phyloP scores from a whole-genome alignment of 37 sponge, comb jelly and placozoan species.

The Chondrosia reniformis region DNA sequence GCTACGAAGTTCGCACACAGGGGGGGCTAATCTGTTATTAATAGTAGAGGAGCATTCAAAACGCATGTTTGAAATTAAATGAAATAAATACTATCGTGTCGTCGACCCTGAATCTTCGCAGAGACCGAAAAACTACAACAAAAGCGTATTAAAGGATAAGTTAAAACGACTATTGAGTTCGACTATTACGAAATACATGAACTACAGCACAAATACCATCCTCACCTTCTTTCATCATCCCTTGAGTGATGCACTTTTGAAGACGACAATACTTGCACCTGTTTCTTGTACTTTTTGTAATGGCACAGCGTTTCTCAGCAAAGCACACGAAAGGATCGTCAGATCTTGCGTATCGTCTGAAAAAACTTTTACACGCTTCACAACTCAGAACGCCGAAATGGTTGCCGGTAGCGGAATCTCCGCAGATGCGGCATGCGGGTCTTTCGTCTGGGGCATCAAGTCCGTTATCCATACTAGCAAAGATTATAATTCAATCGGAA shows the following conservation, averaged over 20 bases:
- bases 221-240: slow-evolving; percentile 94
- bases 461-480: not conserved
- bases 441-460: not conserved
- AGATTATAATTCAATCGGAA: too few relatives aligned
- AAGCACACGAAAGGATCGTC: slow-evolving; percentile 79
- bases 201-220: too few relatives aligned
- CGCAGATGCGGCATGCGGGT: slow-evolving; percentile 81
- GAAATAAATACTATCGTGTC: too few relatives aligned
- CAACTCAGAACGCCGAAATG: slow-evolving; percentile 92
- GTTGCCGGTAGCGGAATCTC: slow-evolving; percentile 84
- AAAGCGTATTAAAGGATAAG: too few relatives aligned
- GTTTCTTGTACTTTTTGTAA: slow-evolving; percentile 91
- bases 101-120: too few relatives aligned
- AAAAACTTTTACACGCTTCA: slow-evolving; percentile 98
- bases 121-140: too few relatives aligned
- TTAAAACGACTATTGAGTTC: too few relatives aligned
- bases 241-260: slow-evolving; percentile 81
- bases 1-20: too few relatives aligned
- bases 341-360: slow-evolving; percentile 79
- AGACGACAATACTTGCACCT: slow-evolving; percentile 90
- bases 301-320: slow-evolving; percentile 67
- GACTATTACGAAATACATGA: too few relatives aligned
- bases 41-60: too few relatives aligned
- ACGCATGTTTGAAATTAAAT: too few relatives aligned
- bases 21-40: too few relatives aligned